Evolutionary conservation across 2,797 vertebrate species (phyloP).

Genomic region (Sebastes hubbsi): DNA sequence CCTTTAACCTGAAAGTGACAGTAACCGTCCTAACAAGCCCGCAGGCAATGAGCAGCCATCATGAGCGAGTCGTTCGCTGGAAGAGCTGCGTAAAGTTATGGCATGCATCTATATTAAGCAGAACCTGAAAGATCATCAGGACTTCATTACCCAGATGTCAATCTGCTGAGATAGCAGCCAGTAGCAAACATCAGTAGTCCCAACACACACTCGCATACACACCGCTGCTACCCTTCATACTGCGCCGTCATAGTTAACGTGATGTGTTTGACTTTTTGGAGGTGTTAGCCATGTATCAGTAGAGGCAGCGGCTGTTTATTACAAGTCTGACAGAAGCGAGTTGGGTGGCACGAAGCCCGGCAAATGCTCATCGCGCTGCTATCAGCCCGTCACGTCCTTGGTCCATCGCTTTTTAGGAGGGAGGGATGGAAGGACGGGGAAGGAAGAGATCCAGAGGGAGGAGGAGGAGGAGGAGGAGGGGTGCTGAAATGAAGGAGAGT

Average conservation of each 20-base stretch:
- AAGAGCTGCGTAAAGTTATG: neutral
- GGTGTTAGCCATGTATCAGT: conserved; percentile 55
- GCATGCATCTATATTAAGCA: neutral
- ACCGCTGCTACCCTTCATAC: neutral
- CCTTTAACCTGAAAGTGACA: conserved; percentile 9
- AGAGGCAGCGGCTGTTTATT: conserved; percentile 45
- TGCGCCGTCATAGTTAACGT: conserved; percentile 32
- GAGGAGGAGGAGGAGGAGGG: conserved; percentile 28
- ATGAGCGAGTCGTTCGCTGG: neutral
- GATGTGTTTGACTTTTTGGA: conserved; percentile 53
- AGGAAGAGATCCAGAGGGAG: conserved; percentile 28
- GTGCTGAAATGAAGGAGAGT: conserved; percentile 54
- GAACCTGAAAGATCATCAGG: conserved; percentile 43
- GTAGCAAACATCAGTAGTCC: conserved; percentile 23
- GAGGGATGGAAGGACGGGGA: conserved; percentile 22
- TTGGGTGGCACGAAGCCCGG: conserved; percentile 44
- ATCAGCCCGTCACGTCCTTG: conserved; percentile 51
- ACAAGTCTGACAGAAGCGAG: conserved; percentile 46
- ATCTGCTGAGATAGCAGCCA: conserved; percentile 51
- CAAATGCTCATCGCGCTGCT: conserved; percentile 43
- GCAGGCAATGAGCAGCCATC: neutral
- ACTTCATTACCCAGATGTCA: conserved; percentile 65
- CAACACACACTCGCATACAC: neutral
- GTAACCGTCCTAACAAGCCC: neutral
- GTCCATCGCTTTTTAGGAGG: conserved; percentile 28